These are phyloP conservation scores for Leptinotarsa juncta DNA, from an alignment of 2,888 invertebrate genomes.

Conservation along the genomic window DNA sequence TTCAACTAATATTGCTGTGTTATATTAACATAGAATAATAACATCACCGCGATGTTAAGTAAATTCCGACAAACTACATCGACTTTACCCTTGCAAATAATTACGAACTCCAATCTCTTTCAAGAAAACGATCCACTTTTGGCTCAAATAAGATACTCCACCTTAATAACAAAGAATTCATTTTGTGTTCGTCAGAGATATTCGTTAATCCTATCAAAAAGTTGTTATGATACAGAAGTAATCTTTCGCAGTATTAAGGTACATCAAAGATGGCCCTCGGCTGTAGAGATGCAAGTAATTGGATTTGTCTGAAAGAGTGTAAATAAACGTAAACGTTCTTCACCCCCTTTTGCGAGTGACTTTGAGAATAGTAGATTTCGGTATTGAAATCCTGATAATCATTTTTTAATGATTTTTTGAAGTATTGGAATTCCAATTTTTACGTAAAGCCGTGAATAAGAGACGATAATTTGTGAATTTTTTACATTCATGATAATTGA, in stretches of 20 bases:
- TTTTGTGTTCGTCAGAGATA: conserved; percentile 53
- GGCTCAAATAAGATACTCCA: conserved; percentile 4
- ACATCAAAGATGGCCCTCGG: conserved; percentile 60
- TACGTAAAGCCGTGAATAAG: no score
- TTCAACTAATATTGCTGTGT: background rate
- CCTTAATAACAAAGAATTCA: conserved; percentile 54
- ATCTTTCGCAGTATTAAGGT: conserved; percentile 62
- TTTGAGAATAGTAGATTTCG: background rate
- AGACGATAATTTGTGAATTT: no score
- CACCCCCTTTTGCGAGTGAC: background rate
- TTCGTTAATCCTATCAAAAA: conserved; percentile 65
- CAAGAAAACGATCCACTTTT: conserved; percentile 2
- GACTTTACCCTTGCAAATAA: background rate
- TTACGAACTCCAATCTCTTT: conserved; percentile 7
- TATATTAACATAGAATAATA: background rate
- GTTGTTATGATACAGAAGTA: conserved; percentile 66
- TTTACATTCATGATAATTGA: no score
- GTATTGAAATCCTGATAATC: background rate
- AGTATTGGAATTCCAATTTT: no score
- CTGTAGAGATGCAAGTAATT: conserved; percentile 18
- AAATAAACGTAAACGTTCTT: conserved; percentile 3
- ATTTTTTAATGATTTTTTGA: no score
- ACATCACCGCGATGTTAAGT: background rate
- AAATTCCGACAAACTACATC: background rate
- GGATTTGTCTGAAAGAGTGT: conserved; percentile 11